Base-by-base conservation (phyloP, 2,797 vertebrate genomes). In the Carduelis carduelis region DNA sequence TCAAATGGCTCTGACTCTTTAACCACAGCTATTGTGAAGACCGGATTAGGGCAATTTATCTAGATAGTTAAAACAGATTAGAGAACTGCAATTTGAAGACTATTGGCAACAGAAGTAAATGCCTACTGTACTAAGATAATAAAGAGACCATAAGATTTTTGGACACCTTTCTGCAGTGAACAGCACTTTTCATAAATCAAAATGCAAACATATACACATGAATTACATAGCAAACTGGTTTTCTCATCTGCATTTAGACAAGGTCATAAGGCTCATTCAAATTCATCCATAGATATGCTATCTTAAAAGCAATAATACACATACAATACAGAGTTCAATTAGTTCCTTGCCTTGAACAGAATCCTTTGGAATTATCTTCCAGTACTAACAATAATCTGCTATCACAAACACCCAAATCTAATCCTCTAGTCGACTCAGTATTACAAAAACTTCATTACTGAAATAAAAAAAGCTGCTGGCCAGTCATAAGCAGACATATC, bases 31-130 rank as follows among this genome's bases (percentile, higher is more conserved):
- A 98, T 98, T 98, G 98, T 98, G 97, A 96, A 96, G 96, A 97
- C 97, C 96, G 97, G 98, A 98, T 98, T 98, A 98, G 96, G 97
- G 98, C 98, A 98, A 98, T 98, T 98, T 98, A 98, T 98, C 97
- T 97, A 98, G 98, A 98, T 98, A 98, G 98, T 98, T 98, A 98
- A 98, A 98, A 97, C 96, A 98, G 98, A 98, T 98, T 98, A 98
- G 98, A 97, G 97, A 98, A 96, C 97, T 98, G 97, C 98, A 98
- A 97, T 98, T 98, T 98, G 98, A 98, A 98, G 97, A 97, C 97
- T 93, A 97, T 88, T 98, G 98, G 97, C 97, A 98, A 98, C 98
- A 97, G 94, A 98, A 97, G 97, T 97, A 98, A 98, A 98, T 97
- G 96, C 96, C 97, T 97, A 98, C 97, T 98, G 98, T 98, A 98